Conservation (phyloP, 2,888 invertebrate genomes). For the Eilema griseolum region DNA sequence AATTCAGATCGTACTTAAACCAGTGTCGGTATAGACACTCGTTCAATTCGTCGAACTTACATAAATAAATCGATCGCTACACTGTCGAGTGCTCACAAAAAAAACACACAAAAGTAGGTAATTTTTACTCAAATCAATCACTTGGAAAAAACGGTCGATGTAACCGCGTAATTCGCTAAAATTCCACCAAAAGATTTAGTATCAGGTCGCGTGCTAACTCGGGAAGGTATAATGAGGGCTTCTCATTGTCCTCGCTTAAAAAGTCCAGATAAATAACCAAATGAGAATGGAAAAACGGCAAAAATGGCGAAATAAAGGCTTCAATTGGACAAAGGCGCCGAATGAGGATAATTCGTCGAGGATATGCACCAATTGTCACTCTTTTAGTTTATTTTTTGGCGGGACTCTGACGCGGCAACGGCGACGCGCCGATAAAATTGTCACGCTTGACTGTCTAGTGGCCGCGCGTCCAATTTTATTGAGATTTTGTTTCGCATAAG, state of each 20-base stretch:
- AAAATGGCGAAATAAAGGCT: constrained; percentile 85
- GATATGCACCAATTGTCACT: constrained; percentile 87
- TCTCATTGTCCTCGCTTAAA: constrained; percentile 76
- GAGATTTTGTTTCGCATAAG: constrained; percentile 44
- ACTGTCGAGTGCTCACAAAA: constrained; percentile 35
- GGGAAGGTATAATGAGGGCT: constrained; percentile 81
- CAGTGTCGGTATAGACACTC: constrained; percentile 15
- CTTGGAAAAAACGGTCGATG: constrained; percentile 77
- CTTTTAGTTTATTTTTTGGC: constrained; percentile 79
- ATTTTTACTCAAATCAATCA: constrained; percentile 86
- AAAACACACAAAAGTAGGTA: constrained; percentile 76
- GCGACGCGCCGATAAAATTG: constrained; percentile 75
- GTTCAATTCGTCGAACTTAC: constrained; percentile 39
- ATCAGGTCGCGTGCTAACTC: constrained; percentile 78
- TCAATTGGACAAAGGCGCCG: constrained; percentile 86
- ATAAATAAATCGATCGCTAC: constrained; percentile 37
- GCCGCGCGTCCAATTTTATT: constrained; percentile 48
- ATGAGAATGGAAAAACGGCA: constrained; percentile 86
- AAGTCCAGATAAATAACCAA: constrained; percentile 86
- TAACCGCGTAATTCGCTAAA: constrained; percentile 84
- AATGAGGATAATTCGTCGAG: constrained; percentile 84
- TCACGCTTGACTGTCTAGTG: constrained; percentile 56
- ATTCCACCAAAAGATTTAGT: constrained; percentile 84
- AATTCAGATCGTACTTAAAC: constrained; percentile 15
- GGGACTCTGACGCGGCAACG: constrained; percentile 66